Conservation (phyloP, 2,113 vertebrate genomes). For the Pelobates fuscus region DNA sequence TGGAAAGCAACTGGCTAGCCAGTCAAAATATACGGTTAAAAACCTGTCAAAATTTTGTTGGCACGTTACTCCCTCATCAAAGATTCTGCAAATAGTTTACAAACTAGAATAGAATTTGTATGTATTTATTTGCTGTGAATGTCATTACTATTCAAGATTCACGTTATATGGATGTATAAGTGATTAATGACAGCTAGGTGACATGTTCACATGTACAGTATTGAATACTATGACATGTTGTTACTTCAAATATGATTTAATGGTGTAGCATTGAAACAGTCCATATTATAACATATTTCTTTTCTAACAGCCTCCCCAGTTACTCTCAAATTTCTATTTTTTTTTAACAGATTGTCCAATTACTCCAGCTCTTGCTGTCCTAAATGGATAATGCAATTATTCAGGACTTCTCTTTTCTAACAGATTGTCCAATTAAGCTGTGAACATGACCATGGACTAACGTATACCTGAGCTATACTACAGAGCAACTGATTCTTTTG, state of each 20-base stretch:
- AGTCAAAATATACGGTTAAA: too few species aligned
- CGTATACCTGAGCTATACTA: slow-evolving; percentile 15
- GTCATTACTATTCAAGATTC: not conserved
- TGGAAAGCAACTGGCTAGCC: too few species aligned
- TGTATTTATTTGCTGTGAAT: not conserved
- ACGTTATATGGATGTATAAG: not conserved
- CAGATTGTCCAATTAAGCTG: slow-evolving; percentile 44
- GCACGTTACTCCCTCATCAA: too few species aligned
- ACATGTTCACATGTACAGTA: slow-evolving; percentile 1
- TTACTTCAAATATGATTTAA: slow-evolving; percentile 4
- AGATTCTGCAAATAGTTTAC: too few species aligned
- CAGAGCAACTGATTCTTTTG: slow-evolving; percentile 1
- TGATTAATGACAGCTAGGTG: not conserved
- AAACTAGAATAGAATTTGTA: too few species aligned
- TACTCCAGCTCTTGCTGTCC: slow-evolving; percentile 22
- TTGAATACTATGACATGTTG: not conserved
- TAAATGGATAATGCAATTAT: slow-evolving; percentile 35
- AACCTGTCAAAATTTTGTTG: too few species aligned
- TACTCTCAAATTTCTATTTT: slow-evolving; percentile 22
- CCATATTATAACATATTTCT: not conserved
- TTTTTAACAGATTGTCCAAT: slow-evolving; percentile 40
- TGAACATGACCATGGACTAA: slow-evolving; percentile 20
- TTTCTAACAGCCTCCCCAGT: slow-evolving; percentile 26
- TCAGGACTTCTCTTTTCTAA: slow-evolving; percentile 29
- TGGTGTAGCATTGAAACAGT: not conserved